Evolutionary conservation across 2,113 vertebrate genomes (phyloP).

Genomic region (Laticauda colubrina): DNA sequence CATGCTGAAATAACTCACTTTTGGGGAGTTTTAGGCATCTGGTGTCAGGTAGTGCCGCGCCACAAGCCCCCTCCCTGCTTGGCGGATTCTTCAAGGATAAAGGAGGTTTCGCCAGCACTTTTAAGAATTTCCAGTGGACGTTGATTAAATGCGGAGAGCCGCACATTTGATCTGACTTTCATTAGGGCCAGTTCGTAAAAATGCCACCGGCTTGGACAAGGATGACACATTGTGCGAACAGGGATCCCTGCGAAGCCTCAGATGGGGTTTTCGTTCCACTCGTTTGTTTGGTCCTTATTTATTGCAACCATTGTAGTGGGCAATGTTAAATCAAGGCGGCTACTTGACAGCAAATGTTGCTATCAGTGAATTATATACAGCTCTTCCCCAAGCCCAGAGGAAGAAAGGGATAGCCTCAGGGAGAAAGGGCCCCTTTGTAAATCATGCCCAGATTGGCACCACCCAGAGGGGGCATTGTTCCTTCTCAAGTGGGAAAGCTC

Average conservation of each 20-base stretch:
- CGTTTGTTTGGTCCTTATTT: conserved; percentile 75
- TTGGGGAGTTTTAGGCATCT: conserved; percentile 76
- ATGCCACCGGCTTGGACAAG: conserved; percentile 88
- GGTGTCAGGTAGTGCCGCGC: conserved; percentile 88
- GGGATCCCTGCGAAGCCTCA: conserved; percentile 90
- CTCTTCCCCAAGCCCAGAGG: conserved; percentile 82
- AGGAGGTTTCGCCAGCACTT: conserved; percentile 75
- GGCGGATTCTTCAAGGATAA: conserved; percentile 75
- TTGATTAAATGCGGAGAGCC: conserved; percentile 76
- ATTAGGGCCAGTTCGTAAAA: conserved; percentile 99
- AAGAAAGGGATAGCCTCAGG: conserved; percentile 79
- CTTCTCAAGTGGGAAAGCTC: conserved; percentile 82
- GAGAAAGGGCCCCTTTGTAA: conserved; percentile 85
- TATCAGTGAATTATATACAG: conserved; percentile 86
- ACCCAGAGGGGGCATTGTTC: conserved; percentile 90
- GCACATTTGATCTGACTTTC: conserved; percentile 94
- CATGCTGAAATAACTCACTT: conserved; percentile 79
- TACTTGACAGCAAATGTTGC: conserved; percentile 89
- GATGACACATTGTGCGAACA: conserved; percentile 86
- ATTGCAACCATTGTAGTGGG: conserved; percentile 85
- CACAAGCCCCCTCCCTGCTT: conserved; percentile 63
- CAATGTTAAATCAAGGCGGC: conserved; percentile 88
- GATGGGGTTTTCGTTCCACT: conserved; percentile 78
- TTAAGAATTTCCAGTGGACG: conserved; percentile 71
- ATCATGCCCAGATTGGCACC: conserved; percentile 92